These are phyloP conservation scores for Spodoptera littoralis DNA, from an alignment of 2,888 invertebrate species.

Conservation along the genomic window DNA sequence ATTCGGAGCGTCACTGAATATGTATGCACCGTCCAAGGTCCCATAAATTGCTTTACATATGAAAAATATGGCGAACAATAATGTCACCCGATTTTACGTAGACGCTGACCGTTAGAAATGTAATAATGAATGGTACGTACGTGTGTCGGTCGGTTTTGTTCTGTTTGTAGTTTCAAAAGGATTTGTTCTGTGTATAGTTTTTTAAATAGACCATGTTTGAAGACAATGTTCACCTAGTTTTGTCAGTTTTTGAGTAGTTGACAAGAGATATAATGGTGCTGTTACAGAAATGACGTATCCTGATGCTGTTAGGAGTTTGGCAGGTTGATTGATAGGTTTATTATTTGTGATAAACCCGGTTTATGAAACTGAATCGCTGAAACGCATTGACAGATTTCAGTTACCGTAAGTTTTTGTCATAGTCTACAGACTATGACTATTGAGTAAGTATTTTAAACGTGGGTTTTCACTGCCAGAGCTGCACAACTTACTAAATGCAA, in stretches of 20 bases:
- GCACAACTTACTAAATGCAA: too few relatives aligned
- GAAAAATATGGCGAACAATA: conserved; percentile 62
- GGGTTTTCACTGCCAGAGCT: too few relatives aligned
- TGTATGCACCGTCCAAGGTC: conserved; percentile 78
- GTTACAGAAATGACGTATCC: too few relatives aligned
- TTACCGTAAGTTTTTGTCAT: too few relatives aligned
- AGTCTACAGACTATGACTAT: too few relatives aligned
- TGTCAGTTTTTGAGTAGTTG: neutral
- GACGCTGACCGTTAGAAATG: conserved; percentile 54
- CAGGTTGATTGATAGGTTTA: too few relatives aligned
- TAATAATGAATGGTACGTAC: conserved; percentile 44
- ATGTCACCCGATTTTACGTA: conserved; percentile 57
- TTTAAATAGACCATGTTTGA: conserved; percentile 6
- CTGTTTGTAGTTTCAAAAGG: conserved; percentile 4
- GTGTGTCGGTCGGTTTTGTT: conserved; percentile 34
- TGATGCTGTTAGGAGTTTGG: too few relatives aligned
- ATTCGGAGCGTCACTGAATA: conserved; percentile 77
- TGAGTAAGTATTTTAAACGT: too few relatives aligned
- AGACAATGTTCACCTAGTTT: conserved; percentile 17
- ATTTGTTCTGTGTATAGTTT: conserved; percentile 28
- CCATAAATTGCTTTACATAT: conserved; percentile 65
- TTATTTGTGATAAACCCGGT: too few relatives aligned
- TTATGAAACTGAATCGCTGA: too few relatives aligned
- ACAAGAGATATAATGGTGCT: neutral
- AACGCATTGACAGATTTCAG: too few relatives aligned